Conservation (phyloP, 2,113 vertebrate genomes). For the Artemisiospiza belli region DNA sequence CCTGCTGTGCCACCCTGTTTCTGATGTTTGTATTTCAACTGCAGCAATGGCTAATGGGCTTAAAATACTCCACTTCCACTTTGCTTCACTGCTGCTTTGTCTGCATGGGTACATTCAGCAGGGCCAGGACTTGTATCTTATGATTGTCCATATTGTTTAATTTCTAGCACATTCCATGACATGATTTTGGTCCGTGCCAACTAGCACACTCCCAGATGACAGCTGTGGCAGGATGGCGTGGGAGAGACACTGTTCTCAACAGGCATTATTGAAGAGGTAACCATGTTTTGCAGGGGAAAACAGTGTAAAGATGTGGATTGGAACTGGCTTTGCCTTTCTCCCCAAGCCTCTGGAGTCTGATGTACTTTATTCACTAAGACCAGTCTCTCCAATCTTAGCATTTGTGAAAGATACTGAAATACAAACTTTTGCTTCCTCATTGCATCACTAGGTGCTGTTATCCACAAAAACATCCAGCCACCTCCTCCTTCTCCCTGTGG, state of each 20-base stretch:
- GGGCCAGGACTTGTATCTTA: background rate
- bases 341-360: background rate
- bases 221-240: background rate
- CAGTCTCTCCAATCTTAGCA: accelerated
- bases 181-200: background rate
- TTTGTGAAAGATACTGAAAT: background rate
- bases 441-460: background rate
- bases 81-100: background rate
- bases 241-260: background rate
- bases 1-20: background rate
- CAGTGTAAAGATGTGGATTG: background rate
- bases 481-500: background rate
- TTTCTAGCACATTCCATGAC: background rate
- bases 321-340: background rate
- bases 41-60: accelerated
- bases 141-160: background rate
- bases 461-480: background rate
- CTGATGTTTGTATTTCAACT: background rate
- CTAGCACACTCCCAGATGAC: background rate
- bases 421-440: background rate
- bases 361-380: background rate
- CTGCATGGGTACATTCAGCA: background rate
- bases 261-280: background rate
- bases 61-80: background rate
- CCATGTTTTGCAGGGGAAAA: background rate